A percentile compares a stretch with the other conserved stretches of the same genome.
Evolutionary conservation across 2,113 vertebrate species (phyloP).

Genomic region (Antechinus flavipes): DNA sequence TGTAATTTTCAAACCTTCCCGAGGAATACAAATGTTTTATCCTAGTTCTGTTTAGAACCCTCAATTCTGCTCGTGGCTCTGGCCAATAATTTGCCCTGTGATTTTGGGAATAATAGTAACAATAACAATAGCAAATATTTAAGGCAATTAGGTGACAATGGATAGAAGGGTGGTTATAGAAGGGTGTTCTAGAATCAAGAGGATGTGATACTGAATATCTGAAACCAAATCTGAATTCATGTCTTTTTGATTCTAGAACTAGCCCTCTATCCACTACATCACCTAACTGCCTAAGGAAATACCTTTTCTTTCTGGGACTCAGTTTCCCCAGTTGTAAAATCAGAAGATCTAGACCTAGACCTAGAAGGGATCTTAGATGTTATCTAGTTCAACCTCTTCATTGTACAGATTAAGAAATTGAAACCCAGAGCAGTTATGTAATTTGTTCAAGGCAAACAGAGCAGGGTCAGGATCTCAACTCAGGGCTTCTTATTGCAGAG

Average conservation of each 20-base stretch:
- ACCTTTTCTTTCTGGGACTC: neutral
- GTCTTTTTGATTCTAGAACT: neutral
- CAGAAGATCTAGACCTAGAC: neutral
- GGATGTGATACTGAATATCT: neutral
- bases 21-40: neutral
- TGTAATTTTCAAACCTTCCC: neutral
- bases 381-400: neutral
- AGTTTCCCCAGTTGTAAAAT: neutral
- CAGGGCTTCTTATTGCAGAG: neutral
- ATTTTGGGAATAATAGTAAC: neutral
- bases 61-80: neutral
- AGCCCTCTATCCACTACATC: neutral
- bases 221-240: neutral
- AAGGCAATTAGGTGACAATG: neutral
- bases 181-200: neutral
- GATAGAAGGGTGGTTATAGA: neutral
- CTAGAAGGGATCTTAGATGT: too few relatives aligned
- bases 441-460: neutral
- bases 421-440: neutral
- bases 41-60: neutral
- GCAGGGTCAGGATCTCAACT: neutral
- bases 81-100: neutral
- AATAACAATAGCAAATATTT: neutral
- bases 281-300: neutral
- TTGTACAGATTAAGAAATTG: neutral